Conservation (phyloP, 2,888 invertebrate genomes). For the Mactromeris polynyma region DNA sequence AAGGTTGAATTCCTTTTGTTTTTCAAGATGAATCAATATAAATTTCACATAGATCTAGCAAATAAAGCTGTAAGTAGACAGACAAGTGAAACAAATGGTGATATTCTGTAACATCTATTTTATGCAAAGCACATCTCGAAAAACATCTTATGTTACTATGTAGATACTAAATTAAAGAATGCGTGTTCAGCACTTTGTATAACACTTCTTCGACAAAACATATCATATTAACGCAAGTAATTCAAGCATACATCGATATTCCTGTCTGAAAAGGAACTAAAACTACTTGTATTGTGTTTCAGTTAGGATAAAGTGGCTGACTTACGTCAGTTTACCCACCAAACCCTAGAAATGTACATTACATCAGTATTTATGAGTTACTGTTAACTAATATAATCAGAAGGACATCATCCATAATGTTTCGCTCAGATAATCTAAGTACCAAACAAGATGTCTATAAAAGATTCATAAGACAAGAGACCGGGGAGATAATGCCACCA, state of each 20-base stretch:
- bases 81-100: too few relatives aligned
- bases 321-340: too few relatives aligned
- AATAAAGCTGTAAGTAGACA: too few relatives aligned
- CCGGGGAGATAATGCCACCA: neutral
- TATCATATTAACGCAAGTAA: neutral
- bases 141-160: too few relatives aligned
- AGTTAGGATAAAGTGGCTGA: too few relatives aligned
- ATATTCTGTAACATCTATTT: too few relatives aligned
- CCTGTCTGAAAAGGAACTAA: neutral
- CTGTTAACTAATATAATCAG: neutral
- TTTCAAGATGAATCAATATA: too few relatives aligned
- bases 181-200: too few relatives aligned
- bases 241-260: neutral
- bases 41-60: too few relatives aligned
- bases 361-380: neutral
- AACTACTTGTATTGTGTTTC: neutral
- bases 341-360: neutral
- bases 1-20: too few relatives aligned
- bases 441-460: neutral
- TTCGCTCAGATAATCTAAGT: neutral
- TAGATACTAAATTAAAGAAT: too few relatives aligned
- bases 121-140: too few relatives aligned
- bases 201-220: neutral
- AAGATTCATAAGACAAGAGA: neutral
- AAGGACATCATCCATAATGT: neutral